Evolutionary conservation across 2,113 vertebrate species (phyloP).

Genomic region (Rhizomys pruinosus): DNA sequence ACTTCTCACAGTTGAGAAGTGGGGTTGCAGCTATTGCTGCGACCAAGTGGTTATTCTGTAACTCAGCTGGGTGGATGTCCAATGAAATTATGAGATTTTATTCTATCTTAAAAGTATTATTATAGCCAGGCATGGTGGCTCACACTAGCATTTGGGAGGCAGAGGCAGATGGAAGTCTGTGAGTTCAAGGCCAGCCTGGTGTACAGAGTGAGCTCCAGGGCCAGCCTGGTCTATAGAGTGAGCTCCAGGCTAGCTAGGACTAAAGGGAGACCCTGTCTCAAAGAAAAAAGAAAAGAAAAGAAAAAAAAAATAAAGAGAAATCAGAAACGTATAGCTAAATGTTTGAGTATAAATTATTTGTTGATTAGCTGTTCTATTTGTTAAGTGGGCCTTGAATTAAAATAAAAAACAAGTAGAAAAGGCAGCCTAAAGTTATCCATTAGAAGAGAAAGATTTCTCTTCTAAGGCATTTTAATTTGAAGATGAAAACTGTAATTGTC

Average conservation of each 20-base stretch:
- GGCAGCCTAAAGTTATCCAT: background rate
- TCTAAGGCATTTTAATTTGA: conserved; percentile 43
- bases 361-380: background rate
- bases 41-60: conserved; percentile 3
- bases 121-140: too few relatives aligned
- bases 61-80: background rate
- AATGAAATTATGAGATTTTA: background rate
- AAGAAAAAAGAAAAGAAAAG: too few relatives aligned
- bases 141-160: too few relatives aligned
- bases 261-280: too few relatives aligned
- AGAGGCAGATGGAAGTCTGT: too few relatives aligned
- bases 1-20: background rate
- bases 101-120: conserved; percentile 40
- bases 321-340: background rate
- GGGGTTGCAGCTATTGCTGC: background rate
- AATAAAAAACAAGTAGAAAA: conserved; percentile 34
- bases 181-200: too few relatives aligned
- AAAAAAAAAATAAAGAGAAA: conserved; percentile 49
- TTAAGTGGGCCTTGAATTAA: conserved; percentile 35
- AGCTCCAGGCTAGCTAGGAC: too few relatives aligned
- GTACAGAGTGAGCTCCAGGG: too few relatives aligned
- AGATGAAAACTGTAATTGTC: background rate
- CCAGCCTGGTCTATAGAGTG: too few relatives aligned
- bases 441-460: background rate
- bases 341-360: conserved; percentile 35